Base-by-base conservation (phyloP, 1,140 invertebrate genomes). In the Penaeus japonicus region DNA sequence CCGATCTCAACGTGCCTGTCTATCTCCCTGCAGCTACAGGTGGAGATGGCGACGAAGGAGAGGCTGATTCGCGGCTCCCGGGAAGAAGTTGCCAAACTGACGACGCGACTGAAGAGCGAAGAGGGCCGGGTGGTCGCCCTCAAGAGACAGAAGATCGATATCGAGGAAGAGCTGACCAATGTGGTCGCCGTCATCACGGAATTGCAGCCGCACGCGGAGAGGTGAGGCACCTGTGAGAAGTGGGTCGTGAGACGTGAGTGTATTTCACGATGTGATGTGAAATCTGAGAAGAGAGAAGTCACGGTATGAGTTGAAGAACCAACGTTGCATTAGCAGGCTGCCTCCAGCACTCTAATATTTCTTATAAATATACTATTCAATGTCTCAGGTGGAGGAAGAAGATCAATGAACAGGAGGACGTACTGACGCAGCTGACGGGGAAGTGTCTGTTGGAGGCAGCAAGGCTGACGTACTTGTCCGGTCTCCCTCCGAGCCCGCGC, bases 31-130 rank as follows among this genome's bases (percentile, higher is more conserved):
- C 39, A 90, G 89, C 62, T 88, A 7, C 86, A 88, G 75, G 59
- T 88, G 32, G 82, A 87, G 22, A 57, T 90, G 86, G 85, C 79
- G 20, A 77, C 84, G n/a, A 90, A 88, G 77, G 82, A 88, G 82
- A 75, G 85, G 47, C 24, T 57, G 22, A 53, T 90, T 7, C 84
- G 77, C 15, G 59, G 55, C 20, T 73, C 78, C 24, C 83, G 79
- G 81, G 85, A 84, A 22, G 81, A 86, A 27, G 65, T 85, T 15
- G 82, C 47, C 35, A 84, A 53, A 18, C 47, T 90, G 20, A 80
- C 83, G 55, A 47, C 53, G 22, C 80, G 55, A 5, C 47, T 80
- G 79, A 47, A 59, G 27, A 24, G 78, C 22, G 85, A 90, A 39
- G 89, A 84, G 80, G 59, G 77, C n/a, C 70, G 32, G 32, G 35